phyloP scores from a whole-genome alignment of 2,888 invertebrate genomes.

The Unio pictorum region DNA sequence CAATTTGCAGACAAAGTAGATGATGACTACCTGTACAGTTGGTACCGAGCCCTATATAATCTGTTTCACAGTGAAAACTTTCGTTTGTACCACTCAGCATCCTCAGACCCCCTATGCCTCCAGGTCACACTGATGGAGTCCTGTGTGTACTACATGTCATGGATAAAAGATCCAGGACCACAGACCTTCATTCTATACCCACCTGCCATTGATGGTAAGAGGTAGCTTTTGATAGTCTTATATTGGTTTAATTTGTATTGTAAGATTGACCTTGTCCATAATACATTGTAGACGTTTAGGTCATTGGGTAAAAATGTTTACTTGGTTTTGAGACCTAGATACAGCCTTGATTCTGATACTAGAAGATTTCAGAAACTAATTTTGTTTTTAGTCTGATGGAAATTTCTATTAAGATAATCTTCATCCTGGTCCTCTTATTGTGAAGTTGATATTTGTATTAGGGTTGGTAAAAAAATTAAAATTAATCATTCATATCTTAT shows the following conservation, averaged over 20 bases:
- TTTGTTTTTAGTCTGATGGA: no score
- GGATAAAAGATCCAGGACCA: constrained; percentile 61
- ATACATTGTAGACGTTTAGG: no score
- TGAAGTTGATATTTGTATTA: no score
- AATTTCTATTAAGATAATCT: no score
- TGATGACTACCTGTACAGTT: constrained; percentile 57
- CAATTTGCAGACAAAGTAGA: constrained; percentile 53
- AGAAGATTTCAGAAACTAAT: no score
- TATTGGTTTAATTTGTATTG: background rate
- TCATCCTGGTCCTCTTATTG: no score
- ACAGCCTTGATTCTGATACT: no score
- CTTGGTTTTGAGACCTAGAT: no score
- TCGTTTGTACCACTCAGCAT: constrained; percentile 61
- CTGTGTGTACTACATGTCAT: constrained; percentile 64
- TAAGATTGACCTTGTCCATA: no score
- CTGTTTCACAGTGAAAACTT: constrained; percentile 62
- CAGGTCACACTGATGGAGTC: constrained; percentile 70
- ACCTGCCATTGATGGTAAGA: constrained; percentile 61
- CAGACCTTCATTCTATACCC: constrained; percentile 55
- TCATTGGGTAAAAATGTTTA: no score
- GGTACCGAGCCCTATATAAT: constrained; percentile 62
- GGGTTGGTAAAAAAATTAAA: no score
- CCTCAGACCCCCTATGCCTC: constrained; percentile 64
- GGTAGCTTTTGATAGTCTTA: background rate
- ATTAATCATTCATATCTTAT: no score